Evolutionary conservation across 2,888 invertebrate genomes (phyloP).

Genomic region (Digitonthophagus gazella): DNA sequence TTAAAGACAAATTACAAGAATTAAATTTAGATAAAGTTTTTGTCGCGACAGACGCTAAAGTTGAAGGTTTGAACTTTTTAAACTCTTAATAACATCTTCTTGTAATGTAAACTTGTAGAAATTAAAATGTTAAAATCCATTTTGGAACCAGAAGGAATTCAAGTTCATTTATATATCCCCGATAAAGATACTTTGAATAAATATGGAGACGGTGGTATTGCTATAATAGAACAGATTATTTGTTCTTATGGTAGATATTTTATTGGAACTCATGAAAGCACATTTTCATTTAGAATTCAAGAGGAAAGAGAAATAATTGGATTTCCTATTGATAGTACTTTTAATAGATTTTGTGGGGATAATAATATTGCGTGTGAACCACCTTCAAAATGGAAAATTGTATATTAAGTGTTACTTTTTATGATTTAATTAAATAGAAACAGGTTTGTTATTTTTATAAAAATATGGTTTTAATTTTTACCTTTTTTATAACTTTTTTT

Average conservation of each 20-base stretch:
- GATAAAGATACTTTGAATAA: slow-evolving; percentile 52
- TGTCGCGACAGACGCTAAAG: slow-evolving; percentile 80
- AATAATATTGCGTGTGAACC: slow-evolving; percentile 64
- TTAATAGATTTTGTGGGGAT: slow-evolving; percentile 79
- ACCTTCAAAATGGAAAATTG: slow-evolving; percentile 76
- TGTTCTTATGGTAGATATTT: slow-evolving; percentile 86
- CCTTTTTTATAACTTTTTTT: too few relatives aligned
- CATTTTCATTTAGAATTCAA: slow-evolving; percentile 94
- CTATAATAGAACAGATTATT: slow-evolving; percentile 94
- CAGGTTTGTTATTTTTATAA: too few relatives aligned
- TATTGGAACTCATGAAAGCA: slow-evolving; percentile 91
- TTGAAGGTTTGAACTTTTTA: slow-evolving; percentile 50
- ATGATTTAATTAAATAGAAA: too few relatives aligned
- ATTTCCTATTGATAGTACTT: slow-evolving; percentile 76
- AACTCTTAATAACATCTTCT: not conserved
- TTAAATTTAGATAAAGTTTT: slow-evolving; percentile 65
- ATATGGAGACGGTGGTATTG: slow-evolving; percentile 80
- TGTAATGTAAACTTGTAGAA: slow-evolving; percentile 48
- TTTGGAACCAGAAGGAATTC: slow-evolving; percentile 45
- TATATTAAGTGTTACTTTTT: slow-evolving; percentile 44
- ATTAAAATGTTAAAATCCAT: slow-evolving; percentile 51
- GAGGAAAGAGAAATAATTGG: slow-evolving; percentile 96
- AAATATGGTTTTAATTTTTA: too few relatives aligned
- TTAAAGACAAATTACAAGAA: slow-evolving; percentile 59
- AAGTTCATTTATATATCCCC: slow-evolving; percentile 52